Evolutionary conservation across 2,888 invertebrate genomes (phyloP), one percentile per base, ranked within the genome.

Genomic region (Drosophila mimica): DNA sequence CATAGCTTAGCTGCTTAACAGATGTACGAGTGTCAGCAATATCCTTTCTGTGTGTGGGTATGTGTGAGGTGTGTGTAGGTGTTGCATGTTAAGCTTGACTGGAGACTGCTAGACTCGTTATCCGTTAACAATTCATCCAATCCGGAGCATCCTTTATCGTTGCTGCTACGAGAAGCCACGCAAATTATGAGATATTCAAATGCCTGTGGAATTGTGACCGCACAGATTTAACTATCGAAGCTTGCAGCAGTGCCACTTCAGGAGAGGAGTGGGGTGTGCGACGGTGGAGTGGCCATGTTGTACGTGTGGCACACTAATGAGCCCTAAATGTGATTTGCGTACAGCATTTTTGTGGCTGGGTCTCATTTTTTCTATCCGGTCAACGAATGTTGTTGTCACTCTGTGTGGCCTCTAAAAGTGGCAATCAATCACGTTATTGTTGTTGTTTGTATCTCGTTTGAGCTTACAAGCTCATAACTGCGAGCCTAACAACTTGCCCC

Each of bases 351-450:
- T 61, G 68, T 51, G 68, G 69, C 15, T 40, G 7, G 4, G 30
- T 31, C 48, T 9, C 25, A 40, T 62, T 54, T 62, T 62, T 38
- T 11, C 57, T 20, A 59, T 38, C 30, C 60, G 52, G 38, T 64
- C 49, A 59, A 36, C 33, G 17, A 57, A 34, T 40, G 51, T 31
- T 48, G 20, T 33, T 64, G 33, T 33, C 46, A 46, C 46, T 46
- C 34, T 48, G 61, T 60, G 28, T 40, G 60, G 56, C 61, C 72
- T 65, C 75, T 83, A 78, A 74, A 63, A 69, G 66, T 11, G 51
- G 82, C 62, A 58, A 82, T 84, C 82, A 82, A 82, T 84, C 84
- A 84, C 68, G 40, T 38, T 3, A 15, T 11, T 46, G 43, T 11
- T 20, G 43, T 28, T 52, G 40, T 31, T 56, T 38, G 60, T 30